phyloP scores from a whole-genome alignment of 1,140 invertebrate genomes.

The Xylocopa sonorina region DNA sequence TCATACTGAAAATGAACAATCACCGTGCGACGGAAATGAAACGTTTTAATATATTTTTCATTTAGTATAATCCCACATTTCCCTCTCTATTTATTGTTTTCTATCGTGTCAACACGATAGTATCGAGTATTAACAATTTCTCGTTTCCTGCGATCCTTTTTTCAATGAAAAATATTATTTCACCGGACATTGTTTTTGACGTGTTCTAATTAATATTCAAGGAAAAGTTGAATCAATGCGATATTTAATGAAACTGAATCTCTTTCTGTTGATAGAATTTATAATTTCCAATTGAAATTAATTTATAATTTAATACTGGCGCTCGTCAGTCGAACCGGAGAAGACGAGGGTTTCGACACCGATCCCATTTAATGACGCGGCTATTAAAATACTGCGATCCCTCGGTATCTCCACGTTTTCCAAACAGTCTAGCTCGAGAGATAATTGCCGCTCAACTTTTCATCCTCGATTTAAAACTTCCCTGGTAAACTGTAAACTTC shows the following conservation, averaged over 20 bases:
- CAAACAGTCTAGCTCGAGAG: background rate
- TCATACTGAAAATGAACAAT: no score
- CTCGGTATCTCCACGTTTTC: no score
- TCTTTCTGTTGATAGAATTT: background rate
- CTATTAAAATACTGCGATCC: background rate
- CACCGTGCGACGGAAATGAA: no score
- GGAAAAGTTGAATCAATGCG: background rate
- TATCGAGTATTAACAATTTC: background rate
- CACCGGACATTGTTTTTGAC: no score
- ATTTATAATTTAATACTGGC: background rate
- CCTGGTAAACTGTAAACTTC: background rate
- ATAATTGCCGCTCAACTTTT: slow-evolving; percentile 17
- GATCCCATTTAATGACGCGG: background rate
- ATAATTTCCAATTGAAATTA: background rate
- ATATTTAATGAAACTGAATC: background rate
- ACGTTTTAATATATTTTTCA: no score
- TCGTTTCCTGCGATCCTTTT: no score
- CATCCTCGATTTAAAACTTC: background rate
- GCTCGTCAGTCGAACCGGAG: no score
- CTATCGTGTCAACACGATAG: background rate
- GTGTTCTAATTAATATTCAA: background rate
- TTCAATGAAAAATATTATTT: no score
- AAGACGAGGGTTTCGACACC: no score
- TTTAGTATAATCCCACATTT: no score
- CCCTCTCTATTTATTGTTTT: background rate